Conservation (phyloP, 2,888 invertebrate genomes). For the Lepidonotus clava region DNA sequence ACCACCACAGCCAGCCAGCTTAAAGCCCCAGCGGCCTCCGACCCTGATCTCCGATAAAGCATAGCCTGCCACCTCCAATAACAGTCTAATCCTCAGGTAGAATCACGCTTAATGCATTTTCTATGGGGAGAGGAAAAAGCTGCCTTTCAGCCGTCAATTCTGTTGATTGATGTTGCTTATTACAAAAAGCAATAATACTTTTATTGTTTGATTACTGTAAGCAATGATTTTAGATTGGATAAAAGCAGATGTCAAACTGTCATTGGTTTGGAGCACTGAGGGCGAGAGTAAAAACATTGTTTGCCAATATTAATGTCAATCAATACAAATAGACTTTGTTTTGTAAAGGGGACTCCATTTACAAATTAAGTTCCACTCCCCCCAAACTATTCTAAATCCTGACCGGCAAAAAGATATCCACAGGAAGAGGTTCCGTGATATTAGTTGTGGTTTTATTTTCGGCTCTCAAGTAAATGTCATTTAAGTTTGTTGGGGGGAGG, state of each 20-base stretch:
- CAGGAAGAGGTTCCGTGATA: not conserved
- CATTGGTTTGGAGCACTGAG: too few species aligned
- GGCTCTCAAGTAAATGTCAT: not conserved
- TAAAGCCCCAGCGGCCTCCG: too few species aligned
- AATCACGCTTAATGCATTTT: too few species aligned
- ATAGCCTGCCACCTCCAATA: slow-evolving; percentile 12
- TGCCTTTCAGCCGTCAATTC: too few species aligned
- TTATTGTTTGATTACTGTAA: not conserved
- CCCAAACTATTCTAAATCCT: not conserved
- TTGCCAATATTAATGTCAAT: not conserved
- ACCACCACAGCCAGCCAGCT: too few species aligned
- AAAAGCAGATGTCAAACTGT: not conserved
- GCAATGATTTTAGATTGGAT: not conserved
- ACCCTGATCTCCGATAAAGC: not conserved
- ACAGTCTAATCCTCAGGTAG: slow-evolving; percentile 22
- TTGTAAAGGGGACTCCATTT: not conserved
- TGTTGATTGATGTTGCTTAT: too few species aligned
- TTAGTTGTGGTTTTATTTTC: not conserved
- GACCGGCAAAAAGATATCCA: not conserved
- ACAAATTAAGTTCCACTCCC: slow-evolving; percentile 2
- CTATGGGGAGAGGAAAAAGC: too few species aligned
- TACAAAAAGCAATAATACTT: not conserved
- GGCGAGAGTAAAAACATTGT: not conserved
- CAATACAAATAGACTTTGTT: not conserved
- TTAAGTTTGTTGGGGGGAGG: not conserved